Evolutionary conservation across 2,113 vertebrate genomes (phyloP), one percentile per base, ranked within the genome.

Genomic region (Thunnus thynnus): DNA sequence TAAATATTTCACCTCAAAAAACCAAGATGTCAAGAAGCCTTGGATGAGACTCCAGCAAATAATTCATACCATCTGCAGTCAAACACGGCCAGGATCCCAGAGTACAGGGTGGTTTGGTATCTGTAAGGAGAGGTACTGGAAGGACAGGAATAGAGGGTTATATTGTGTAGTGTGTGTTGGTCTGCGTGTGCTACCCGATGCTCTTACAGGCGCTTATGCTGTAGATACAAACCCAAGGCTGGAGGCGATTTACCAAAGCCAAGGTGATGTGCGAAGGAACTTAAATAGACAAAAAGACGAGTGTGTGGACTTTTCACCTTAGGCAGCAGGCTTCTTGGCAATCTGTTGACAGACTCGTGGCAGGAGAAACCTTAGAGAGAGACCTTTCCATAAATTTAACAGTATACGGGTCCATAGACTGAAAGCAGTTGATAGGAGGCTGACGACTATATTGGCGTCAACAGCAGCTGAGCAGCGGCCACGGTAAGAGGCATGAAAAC

Each of bases 21-120:
- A 85, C 41, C 56, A 76, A 84, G 75, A 88, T 82, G 86, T 82
- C 80, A 84, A 84, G 77, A 86, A 74, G 74, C 56, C 72, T 87
- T 68, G 80, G 72, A 87, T 73, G 63, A 84, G 82, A 79, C 65
- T 61, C 64, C 46, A 74, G 86, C 86, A 86, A 93, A 92, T 90
- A 91, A 93, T 93, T 93, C 79, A 91, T 93, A 82, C 85, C 85
- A 86, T 90, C 73, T 90, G 82, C 87, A 89, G 88, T 92, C 77
- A 82, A 83, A 86, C 69, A 86, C 16, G 41, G 75, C 76, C 62
- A 77, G 18, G 0, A 78, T 85, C 56, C 48, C 3, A 60, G 46
- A 83, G 57, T 13, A 57, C 54, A 65, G 27, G 4, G 52, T 73
- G 65, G 79, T 90, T 58, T 72, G 72, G 67, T 86, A 77, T 88